Conservation (phyloP, 1,140 invertebrate genomes). For the Panulirus ornatus region DNA sequence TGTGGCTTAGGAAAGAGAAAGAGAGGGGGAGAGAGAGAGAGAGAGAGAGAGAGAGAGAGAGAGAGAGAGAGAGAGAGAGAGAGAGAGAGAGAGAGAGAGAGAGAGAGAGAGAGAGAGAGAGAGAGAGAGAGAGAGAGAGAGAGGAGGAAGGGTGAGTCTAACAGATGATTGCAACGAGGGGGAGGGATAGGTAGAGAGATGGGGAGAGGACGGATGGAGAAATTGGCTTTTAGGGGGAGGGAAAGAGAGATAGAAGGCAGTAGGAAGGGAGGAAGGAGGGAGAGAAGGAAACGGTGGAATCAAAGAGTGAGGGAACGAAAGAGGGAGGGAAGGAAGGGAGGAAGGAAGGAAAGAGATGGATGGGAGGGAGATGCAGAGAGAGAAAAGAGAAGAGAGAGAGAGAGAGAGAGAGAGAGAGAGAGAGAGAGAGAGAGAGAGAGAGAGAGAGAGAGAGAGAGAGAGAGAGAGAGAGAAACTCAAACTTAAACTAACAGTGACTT, state of each 20-base stretch:
- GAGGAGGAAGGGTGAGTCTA: background rate
- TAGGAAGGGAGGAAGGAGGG: too few relatives aligned
- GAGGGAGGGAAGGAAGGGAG: background rate
- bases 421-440: conserved; percentile 1
- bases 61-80: background rate
- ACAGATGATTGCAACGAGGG: background rate
- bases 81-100: background rate
- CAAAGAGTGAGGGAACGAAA: background rate
- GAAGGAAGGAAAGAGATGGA: too few relatives aligned
- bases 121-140: background rate
- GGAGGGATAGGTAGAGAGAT: background rate
- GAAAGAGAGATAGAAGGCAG: too few relatives aligned
- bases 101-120: conserved; percentile 1
- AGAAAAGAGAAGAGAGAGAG: background rate
- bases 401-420: background rate
- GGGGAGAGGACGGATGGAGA: background rate
- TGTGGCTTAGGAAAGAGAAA: too few relatives aligned
- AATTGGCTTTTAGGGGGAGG: too few relatives aligned
- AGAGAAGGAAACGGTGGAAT: background rate
- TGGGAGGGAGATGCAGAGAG: too few relatives aligned
- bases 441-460: background rate
- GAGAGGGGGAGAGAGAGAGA: background rate
- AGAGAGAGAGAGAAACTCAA: too few relatives aligned
- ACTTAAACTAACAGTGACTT: background rate
- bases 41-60: background rate